phyloP scores from a whole-genome alignment of 2,797 vertebrate genomes.

The Melanogrammus aeglefinus region DNA sequence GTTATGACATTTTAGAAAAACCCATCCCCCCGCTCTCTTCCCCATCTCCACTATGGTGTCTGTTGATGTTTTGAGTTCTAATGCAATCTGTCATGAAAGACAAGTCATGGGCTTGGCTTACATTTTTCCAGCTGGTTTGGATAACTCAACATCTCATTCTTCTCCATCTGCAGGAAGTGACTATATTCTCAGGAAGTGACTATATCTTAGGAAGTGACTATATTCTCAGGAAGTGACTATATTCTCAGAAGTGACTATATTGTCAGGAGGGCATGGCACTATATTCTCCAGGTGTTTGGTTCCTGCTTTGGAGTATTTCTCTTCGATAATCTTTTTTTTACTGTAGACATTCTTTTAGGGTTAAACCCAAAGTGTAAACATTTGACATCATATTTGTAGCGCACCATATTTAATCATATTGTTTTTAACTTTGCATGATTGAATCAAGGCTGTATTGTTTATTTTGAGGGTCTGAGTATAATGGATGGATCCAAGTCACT shows the following conservation, averaged over 20 bases:
- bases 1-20: not conserved
- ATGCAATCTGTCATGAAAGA: not conserved
- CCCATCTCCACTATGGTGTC: not conserved
- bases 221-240: too few species aligned
- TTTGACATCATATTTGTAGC: not conserved
- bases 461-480: too few species aligned
- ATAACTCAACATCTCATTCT: slow-evolving; percentile 11
- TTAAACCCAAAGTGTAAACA: not conserved
- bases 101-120: slow-evolving; percentile 6
- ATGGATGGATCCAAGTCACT: too few species aligned
- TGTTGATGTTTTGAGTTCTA: slow-evolving; percentile 3
- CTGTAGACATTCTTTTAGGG: not conserved
- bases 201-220: too few species aligned
- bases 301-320: not conserved
- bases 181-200: too few species aligned
- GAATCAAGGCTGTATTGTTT: too few species aligned
- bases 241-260: not conserved
- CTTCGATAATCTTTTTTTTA: not conserved
- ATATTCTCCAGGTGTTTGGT: slow-evolving; percentile 9
- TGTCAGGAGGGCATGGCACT: too few species aligned
- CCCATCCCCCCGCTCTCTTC: not conserved
- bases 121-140: slow-evolving; percentile 31
- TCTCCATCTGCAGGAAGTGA: not conserved
- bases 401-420: too few species aligned
- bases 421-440: too few species aligned